Percentiles rank a stretch among this genome's conserved stretches.
phyloP scores from a whole-genome alignment of 2,113 vertebrate genomes.

The Jacana jacana region DNA sequence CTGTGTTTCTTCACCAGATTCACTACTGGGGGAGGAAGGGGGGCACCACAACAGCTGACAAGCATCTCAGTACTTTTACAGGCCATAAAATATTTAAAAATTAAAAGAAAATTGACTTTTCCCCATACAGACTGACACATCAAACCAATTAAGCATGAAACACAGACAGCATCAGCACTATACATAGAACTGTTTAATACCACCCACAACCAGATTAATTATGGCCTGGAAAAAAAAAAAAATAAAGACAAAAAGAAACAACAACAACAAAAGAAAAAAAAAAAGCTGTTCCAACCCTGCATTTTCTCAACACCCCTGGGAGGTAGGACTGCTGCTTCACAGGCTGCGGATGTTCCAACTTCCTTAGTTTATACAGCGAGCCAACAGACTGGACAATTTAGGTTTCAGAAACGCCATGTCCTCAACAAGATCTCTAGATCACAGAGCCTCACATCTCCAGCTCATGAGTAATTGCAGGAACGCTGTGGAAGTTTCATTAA shows the following conservation, averaged over 20 bases:
- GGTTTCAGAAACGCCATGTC: background rate
- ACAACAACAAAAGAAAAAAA: background rate
- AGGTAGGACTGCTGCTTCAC: background rate
- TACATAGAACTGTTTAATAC: background rate
- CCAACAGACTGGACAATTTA: background rate
- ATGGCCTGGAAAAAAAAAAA: rapidly evolving
- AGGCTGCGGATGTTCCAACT: constrained; percentile 1
- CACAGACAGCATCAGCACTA: background rate
- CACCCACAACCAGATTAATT: background rate
- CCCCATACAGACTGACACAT: background rate
- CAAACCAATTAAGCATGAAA: background rate
- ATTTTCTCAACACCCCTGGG: background rate
- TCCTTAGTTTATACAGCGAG: background rate
- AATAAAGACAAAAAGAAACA: background rate
- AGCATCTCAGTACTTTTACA: background rate
- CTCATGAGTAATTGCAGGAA: background rate
- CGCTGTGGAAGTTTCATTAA: background rate
- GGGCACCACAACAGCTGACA: background rate
- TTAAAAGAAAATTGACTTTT: rapidly evolving
- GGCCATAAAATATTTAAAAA: background rate
- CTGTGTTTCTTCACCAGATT: background rate
- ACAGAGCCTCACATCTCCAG: background rate
- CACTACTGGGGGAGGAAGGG: rapidly evolving
- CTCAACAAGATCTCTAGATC: background rate
- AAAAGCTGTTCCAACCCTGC: background rate